Evolutionary conservation across 2,888 invertebrate species (phyloP), one percentile per base, ranked within the genome.

Genomic region (Pammene fasciana): DNA sequence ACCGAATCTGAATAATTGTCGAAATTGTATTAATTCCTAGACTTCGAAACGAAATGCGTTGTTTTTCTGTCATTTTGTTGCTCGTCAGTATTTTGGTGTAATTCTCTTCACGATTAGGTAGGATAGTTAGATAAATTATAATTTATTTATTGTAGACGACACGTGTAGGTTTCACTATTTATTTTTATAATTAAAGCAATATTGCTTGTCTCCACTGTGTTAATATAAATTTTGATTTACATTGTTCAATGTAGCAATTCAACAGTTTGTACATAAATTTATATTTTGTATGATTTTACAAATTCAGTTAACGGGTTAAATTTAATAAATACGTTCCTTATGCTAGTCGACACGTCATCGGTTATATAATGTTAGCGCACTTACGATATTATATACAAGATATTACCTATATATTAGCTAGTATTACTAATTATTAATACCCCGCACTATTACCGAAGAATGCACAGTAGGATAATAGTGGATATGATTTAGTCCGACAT

Each of bases 61-160:
- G 72, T 75, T 77, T 75, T 74, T 70, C 72, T 73, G 75, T 75
- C 74, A 78, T 74, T 77, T 79, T 76, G 74, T 84, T 84, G 85
- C 83, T 80, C 14, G 79, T 89, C 92, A 92, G 92, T 92, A 92
- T 92, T 92, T 86, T 86, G 84, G 84, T 84, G 82, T 85, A 83
- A 85, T 85, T 85, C 81, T 87, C 83, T 83, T 85, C 85, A 82
- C 79, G 79, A 80, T 85, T 90, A 91, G 86, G 79, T 90, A 90
- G 86, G 81, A 77, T 89, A 88, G 84, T 89, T 91, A 91, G 88
- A 85, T 83, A 88, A 88, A 89, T 86, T 84, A 79, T 87, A 86
- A 90, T 90, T 92, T 91, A 92, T 92, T 91, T 90, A 90, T 92
- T 90, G 82, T 89, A 90, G 87, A 80, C 83, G 84, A 85, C 87